Evolutionary conservation across 2,797 vertebrate species (phyloP), one percentile per base, ranked within the genome.

Genomic region (Phaenicophaeus curvirostris): DNA sequence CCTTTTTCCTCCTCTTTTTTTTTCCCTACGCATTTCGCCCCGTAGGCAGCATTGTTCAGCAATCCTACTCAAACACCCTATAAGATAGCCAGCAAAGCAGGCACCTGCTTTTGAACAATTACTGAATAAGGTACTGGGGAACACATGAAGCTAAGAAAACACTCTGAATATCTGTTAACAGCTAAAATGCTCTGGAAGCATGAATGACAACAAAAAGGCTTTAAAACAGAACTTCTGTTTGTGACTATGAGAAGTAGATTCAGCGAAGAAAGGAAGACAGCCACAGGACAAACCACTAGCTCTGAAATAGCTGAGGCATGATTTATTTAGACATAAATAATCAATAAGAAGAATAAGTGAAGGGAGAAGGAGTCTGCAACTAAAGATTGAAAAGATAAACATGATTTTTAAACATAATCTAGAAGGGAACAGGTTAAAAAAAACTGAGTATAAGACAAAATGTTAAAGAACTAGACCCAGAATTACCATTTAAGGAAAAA

Each of bases 1-100:
- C 11, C 18, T 65, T 46, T 58, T n/a, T 25, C 61, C 35, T 53
- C 23, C 21, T 61, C 42, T 18, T 12, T 44, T 12, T 44, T 76
- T n/a, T 44, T 3, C 13, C 33, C 51, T 58, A 21, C 25, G 66
- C 13, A 30, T 55, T 74, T 78, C 33, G 33, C 12, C 58, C 59
- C 16, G n/a, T 5, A 19, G 6, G 19, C 8, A 73, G 25, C 24
- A 24, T 6, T 0, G 0, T 68, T 75, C 27, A 20, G 19, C 21
- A 9, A 8, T 75, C 30, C 39, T 33, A 27, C 21, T 53, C 68
- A 72, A 37, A n/a, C 8, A 50, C 17, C 6, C 14, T 30, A 0
- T 30, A 48, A 51, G 13, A 33, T 0, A 74, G 25, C 1, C 72
- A 79, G 30, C 28, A 58, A 50, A 57, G 41, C 8, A 51, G 16